Conservation (phyloP, 2,113 vertebrate species). For the Nibea albiflora region DNA sequence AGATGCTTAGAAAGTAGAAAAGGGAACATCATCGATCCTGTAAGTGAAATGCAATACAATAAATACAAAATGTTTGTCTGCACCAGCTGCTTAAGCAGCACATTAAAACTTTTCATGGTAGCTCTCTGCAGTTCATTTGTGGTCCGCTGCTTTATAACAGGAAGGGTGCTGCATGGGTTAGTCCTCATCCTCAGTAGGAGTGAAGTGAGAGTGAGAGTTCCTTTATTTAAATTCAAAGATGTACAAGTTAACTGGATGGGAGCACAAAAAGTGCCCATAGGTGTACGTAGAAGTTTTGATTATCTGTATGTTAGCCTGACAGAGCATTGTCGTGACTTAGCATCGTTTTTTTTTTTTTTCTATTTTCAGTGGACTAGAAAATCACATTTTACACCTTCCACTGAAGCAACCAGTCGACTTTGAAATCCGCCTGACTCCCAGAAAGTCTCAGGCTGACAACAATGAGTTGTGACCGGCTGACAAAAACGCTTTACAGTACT, state of each 20-base stretch:
- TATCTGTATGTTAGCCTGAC: not conserved
- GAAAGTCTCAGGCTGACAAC: conserved; percentile 40
- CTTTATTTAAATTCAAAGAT: conserved; percentile 15
- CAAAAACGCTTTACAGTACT: conserved; percentile 41
- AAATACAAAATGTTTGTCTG: not conserved
- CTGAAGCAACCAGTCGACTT: conserved; percentile 17
- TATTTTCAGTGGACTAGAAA: conserved; percentile 8
- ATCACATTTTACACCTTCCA: conserved; percentile 35
- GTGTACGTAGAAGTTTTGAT: not conserved
- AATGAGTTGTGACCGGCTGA: conserved; percentile 50
- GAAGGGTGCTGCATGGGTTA: not conserved
- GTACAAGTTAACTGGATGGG: not conserved
- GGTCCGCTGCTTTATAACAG: not conserved
- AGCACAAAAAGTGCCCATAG: not conserved
- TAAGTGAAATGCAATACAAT: not conserved
- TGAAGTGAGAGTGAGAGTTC: not conserved
- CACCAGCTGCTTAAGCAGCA: not conserved
- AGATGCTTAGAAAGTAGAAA: no score
- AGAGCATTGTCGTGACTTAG: not conserved
- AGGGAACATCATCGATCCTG: not conserved
- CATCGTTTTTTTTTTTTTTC: not conserved
- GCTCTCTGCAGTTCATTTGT: not conserved
- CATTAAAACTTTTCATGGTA: not conserved
- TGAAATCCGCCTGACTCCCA: conserved; percentile 34
- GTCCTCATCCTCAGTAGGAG: no score